Evolutionary conservation across 2,113 vertebrate genomes (phyloP), one percentile per base, ranked within the genome.

Genomic region (Irena cyanogastra): DNA sequence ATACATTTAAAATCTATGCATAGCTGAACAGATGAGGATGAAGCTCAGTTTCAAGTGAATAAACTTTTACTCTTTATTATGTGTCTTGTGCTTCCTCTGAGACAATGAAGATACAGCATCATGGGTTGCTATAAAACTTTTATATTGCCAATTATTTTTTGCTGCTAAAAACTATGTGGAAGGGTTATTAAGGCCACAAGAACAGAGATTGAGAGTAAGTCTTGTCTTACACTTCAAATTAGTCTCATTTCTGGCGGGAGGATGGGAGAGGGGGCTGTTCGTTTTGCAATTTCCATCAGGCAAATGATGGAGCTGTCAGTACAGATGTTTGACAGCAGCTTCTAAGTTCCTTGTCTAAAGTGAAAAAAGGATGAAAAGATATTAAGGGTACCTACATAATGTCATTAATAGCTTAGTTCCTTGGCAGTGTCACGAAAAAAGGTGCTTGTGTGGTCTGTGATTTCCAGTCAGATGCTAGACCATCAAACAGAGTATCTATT

Each of bases 41-140:
- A 80, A 90, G 70, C 54, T 96, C 92, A 86, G 47, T 66, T 90
- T 77, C 87, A 96, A 97, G 81, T 89, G 87, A 93, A 74, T 83
- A 87, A 89, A 85, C 52, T 88, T 93, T 72, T 70, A 66, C 59
- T 89, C 44, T 91, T 90, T 80, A 45, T 77, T 87, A 27, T 1
- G 0, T 89, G 23, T 66, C 31, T 79, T 80, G 53, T 84, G 37
- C 70, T 88, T 24, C 52, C 19, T 89, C 59, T 68, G 19, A 88
- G 50, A 69, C 16, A 72, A 86, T 63, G 23, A 80, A 85, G 66
- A 31, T 65, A 4, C 47, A 72, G 71, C 45, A 53, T n/a, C 13
- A 16, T 44, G 47, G 12, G 13, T 63, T 83, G 37, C 59, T 87
- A 83, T 65, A 77, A 56, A 94, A 95, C 66, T 90, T 91, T 64